Evolutionary conservation across 1,140 invertebrate species (phyloP).

Genomic region (Anadara kagoshimensis): DNA sequence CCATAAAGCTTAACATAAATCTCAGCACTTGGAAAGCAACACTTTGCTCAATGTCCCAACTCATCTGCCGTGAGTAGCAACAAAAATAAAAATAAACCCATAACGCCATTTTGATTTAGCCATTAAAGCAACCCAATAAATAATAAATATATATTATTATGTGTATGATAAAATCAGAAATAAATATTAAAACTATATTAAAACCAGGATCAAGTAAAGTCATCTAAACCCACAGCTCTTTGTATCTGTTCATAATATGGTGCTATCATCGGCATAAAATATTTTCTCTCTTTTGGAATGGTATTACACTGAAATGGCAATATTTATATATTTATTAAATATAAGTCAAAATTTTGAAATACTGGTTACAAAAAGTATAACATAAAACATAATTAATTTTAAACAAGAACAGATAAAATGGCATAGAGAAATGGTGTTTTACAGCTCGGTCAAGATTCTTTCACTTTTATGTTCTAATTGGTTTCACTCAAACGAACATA

Average conservation of each 20-base stretch:
- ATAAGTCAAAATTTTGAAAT: neutral
- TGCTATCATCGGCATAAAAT: constrained; percentile 76
- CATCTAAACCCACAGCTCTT: constrained; percentile 57
- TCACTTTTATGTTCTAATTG: neutral
- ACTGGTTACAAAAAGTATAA: neutral
- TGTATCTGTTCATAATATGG: constrained; percentile 77
- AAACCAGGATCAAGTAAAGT: no score
- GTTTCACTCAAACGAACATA: no score
- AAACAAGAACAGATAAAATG: neutral
- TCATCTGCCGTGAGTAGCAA: no score
- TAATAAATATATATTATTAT: no score
- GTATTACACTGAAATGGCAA: constrained; percentile 75
- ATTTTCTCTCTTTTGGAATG: constrained; percentile 74
- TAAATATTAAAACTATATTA: no score
- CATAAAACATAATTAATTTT: neutral
- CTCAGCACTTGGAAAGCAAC: no score
- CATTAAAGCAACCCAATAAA: no score
- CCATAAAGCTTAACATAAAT: no score
- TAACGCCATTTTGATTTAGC: no score
- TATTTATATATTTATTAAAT: constrained; percentile 23
- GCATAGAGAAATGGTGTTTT: neutral
- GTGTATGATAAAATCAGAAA: no score
- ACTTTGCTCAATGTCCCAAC: no score
- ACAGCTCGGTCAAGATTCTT: neutral
- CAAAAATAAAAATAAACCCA: no score